Conservation (phyloP, 2,797 vertebrate genomes). For the Huso huso region DNA sequence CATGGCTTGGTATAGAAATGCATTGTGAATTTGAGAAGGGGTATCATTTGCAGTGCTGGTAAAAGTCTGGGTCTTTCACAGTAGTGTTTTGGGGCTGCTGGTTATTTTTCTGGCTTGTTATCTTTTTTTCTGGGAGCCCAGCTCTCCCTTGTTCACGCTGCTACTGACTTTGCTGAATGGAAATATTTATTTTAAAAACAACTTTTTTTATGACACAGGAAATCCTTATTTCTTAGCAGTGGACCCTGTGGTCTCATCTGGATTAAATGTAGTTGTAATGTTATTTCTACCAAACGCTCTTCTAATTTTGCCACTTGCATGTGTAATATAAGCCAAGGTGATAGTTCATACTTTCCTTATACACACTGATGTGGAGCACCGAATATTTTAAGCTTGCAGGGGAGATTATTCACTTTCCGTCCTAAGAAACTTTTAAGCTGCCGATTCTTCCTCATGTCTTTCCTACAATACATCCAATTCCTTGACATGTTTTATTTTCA, state of each 20-base stretch:
- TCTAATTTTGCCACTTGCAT: slow-evolving; percentile 31
- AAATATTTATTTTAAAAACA: slow-evolving; percentile 46
- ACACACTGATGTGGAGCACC: slow-evolving; percentile 18
- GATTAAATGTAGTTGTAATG: slow-evolving; percentile 30
- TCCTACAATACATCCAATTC: too few species aligned
- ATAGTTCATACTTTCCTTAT: slow-evolving; percentile 19
- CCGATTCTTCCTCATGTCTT: not conserved
- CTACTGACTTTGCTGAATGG: slow-evolving; percentile 28
- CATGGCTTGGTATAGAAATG: slow-evolving; percentile 3
- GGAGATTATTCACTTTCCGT: slow-evolving; percentile 12
- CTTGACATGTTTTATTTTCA: too few species aligned
- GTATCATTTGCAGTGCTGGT: too few species aligned
- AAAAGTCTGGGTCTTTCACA: too few species aligned
- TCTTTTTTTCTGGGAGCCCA: slow-evolving; percentile 26
- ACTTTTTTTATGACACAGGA: slow-evolving; percentile 45
- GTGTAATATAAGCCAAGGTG: slow-evolving; percentile 12
- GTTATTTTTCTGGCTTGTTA: too few species aligned
- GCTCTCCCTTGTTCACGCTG: slow-evolving; percentile 30
- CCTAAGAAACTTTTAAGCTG: not conserved
- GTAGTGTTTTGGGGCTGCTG: too few species aligned
- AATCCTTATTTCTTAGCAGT: slow-evolving; percentile 41
- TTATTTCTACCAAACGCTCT: slow-evolving; percentile 36
- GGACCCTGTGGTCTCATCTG: slow-evolving; percentile 37
- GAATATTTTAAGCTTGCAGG: slow-evolving; percentile 9
- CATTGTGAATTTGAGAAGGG: slow-evolving; percentile 9